Base-by-base conservation (phyloP, 1,140 invertebrate species). In the Papilio xuthus region DNA sequence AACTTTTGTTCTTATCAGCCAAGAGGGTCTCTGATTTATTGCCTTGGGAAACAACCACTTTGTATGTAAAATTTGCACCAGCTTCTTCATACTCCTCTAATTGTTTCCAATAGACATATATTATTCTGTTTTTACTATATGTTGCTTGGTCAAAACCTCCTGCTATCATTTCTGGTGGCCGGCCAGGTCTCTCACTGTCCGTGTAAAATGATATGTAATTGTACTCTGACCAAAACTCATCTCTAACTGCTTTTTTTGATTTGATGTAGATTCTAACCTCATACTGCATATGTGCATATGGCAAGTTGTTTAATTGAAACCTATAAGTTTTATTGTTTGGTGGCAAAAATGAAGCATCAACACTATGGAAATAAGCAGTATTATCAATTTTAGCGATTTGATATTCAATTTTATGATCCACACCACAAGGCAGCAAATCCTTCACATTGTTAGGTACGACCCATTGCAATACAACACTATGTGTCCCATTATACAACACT, bases 71-170 rank as follows among this genome's bases (percentile, higher is more conserved):
- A 77, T 94, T 93, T 18, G 84, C 85, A 71, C 91, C 91, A 69
- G 88, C 89, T 75, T 96, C 94, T 79, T 96, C 92, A 84, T 95
- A 95, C 10, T 93, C 89, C 28, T 95, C 94, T 71, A 97, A 94
- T 76, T 95, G 93, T 86, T 96, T 95, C 96, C 96, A 97, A 87
- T 97, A 97, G 23, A 97, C 90, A 89, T 95, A 95, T 32, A 96
- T 90, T 70, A 95, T 94, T 73, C 95, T 85, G 77, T 92, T 92
- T 73, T 85, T 93, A 53, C 94, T 90, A 79, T 93, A 95, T n/a
- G 90, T 80, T 18, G 94, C 89, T 77, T 94, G 89, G 88, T 96
- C 95, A 88, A 97, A 97, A 80, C 95, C 95, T 42, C 96, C 96
- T 23, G 95, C 89, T 81, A 95, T 95, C 32, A 95, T 95, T 82